These are phyloP conservation scores for Sinocyclocheilus maitianheensis DNA, from an alignment of 2,113 vertebrate species.

Conservation along the genomic window DNA sequence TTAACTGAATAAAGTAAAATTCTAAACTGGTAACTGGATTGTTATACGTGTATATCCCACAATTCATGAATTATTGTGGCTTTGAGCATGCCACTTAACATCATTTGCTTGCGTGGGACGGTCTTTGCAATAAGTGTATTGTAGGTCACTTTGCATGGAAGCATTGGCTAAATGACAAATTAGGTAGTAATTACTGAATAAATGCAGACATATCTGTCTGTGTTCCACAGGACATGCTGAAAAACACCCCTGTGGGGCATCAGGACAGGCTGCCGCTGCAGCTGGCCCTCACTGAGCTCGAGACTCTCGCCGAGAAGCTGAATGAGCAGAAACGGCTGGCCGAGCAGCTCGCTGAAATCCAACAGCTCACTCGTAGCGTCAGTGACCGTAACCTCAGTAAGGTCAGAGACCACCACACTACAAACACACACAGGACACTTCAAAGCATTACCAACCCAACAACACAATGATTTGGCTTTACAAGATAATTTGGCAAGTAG, in stretches of 20 bases:
- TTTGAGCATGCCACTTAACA: background rate
- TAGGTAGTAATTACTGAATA: background rate
- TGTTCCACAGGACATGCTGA: constrained; percentile 83
- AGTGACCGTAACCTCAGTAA: constrained; percentile 83
- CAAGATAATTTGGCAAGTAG: background rate
- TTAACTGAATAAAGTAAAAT: background rate
- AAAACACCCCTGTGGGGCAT: constrained; percentile 83
- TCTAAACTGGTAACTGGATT: background rate
- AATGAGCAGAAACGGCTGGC: constrained; percentile 87
- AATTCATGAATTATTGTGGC: background rate
- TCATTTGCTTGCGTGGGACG: background rate
- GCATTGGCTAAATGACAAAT: background rate
- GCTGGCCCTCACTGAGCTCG: constrained; percentile 85
- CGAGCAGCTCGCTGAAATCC: constrained; percentile 83
- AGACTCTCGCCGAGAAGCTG: constrained; percentile 84
- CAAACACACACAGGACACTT: background rate
- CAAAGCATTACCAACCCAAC: constrained; percentile 11
- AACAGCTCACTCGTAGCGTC: constrained; percentile 82
- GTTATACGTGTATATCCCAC: background rate
- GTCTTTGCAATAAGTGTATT: background rate
- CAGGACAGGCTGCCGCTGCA: constrained; percentile 82
- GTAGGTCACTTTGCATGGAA: background rate
- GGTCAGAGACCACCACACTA: constrained; percentile 63
- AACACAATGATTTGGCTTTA: background rate
- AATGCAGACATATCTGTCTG: background rate